Base-by-base conservation (phyloP, 2,113 vertebrate species). In the Planiliza haematocheilus region DNA sequence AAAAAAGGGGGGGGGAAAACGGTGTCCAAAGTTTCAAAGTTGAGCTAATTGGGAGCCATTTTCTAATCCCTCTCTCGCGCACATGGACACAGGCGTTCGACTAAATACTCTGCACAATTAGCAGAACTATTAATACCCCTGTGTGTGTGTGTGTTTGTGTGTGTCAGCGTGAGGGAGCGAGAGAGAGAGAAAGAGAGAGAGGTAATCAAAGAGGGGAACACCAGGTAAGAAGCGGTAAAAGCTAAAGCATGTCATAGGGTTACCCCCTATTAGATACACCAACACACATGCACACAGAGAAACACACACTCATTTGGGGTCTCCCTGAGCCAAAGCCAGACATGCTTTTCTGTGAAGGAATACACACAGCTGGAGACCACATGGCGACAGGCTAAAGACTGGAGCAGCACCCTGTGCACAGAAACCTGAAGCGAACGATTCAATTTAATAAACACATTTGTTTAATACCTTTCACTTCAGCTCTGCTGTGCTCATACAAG, bases 21-120 rank as follows among this genome's bases (percentile, higher is more conserved):
- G 30, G 63, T 74, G 81, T 79, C 82, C 84, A 91, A 87, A 79
- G 49, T 91, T 90, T 87, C 70, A 85, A 83, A 89, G 81, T 89
- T 82, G 53, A 71, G 42, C 79, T 88, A 82, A 90, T 90, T 90
- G 62, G 83, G 45, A 86, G 65, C 53, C 81, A 84, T 86, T 88
- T 79, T 74, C 55, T 74, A 70, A 71, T 53, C 53, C 39, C 17
- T 49, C 41, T 50, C 49, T 17, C 10, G 1, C 82, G 45, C 38
- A 16, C 68, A 57, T 62, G 34, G 17, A 81, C 55, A 74, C 24
- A 70, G 39, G 48, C 63, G 8, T 60, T 64, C 0, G 3, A 58
- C 37, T 63, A 36, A 74, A 72, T 62, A 77, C 80, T 74, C 51
- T 57, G 65, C 74, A 83, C 75, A 69, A 75, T 82, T 81, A 88